Evolutionary conservation across 2,888 invertebrate species (phyloP).

Genomic region (Drosophila monieri): DNA sequence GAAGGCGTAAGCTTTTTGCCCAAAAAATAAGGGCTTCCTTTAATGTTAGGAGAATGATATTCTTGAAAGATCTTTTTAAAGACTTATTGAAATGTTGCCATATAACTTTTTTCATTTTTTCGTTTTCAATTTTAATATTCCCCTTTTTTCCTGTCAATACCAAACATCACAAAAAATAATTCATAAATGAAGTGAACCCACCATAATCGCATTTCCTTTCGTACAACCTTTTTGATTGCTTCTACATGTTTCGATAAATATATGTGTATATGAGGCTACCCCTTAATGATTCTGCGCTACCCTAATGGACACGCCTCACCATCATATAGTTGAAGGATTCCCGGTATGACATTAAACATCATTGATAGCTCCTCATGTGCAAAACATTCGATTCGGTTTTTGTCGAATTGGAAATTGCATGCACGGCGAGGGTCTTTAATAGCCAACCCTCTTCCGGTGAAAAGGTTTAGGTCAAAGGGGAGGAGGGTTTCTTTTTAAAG

Average conservation of each 20-base stretch:
- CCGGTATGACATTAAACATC: conserved; percentile 39
- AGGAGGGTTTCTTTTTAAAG: not conserved
- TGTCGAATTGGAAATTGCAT: conserved; percentile 37
- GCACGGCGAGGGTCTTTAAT: conserved; percentile 26
- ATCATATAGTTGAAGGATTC: conserved; percentile 35
- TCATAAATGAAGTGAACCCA: conserved; percentile 2
- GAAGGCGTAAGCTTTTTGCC: not conserved
- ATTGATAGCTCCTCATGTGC: conserved; percentile 42
- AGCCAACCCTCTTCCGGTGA: conserved; percentile 39
- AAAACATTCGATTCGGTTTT: conserved; percentile 30
- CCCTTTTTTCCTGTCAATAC: not conserved
- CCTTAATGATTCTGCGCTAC: conserved; percentile 27
- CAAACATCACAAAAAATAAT: conserved; percentile 1
- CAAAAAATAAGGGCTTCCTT: not conserved
- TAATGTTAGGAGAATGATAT: not conserved
- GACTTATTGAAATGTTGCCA: not conserved
- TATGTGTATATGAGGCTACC: conserved; percentile 4
- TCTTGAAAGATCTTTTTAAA: not conserved
- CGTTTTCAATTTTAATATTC: not conserved
- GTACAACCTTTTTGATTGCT: conserved; percentile 19
- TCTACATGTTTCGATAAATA: conserved; percentile 2
- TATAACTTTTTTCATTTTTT: not conserved
- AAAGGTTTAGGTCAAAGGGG: conserved; percentile 12
- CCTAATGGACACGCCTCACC: conserved; percentile 36
- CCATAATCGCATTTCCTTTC: conserved; percentile 10